phyloP scores from a whole-genome alignment of 2,888 invertebrate genomes.

The Toxonevra muliebris region DNA sequence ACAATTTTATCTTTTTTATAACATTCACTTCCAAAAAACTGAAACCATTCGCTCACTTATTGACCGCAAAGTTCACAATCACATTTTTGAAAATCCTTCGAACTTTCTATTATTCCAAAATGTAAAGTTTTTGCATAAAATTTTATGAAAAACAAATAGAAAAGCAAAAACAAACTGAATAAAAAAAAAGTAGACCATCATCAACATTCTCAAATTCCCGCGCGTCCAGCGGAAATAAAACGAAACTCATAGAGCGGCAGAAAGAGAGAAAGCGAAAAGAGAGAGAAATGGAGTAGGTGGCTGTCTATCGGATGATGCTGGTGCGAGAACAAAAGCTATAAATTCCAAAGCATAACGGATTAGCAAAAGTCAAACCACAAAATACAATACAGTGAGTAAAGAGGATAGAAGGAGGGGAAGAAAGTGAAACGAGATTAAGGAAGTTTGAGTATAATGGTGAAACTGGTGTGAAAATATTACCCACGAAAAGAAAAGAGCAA shows the following conservation, averaged over 20 bases:
- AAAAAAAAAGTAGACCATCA: slow-evolving; percentile 11
- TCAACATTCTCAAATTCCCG: slow-evolving; percentile 29
- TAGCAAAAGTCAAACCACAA: slow-evolving; percentile 47
- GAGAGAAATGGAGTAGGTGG: no score
- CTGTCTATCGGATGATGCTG: background rate
- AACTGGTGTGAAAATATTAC: background rate
- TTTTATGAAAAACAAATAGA: slow-evolving; percentile 9
- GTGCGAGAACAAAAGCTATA: slow-evolving; percentile 43
- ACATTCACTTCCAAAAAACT: background rate
- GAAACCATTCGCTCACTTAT: slow-evolving; percentile 13
- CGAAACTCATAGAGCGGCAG: background rate
- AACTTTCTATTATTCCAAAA: slow-evolving; percentile 29
- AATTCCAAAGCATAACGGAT: slow-evolving; percentile 47
- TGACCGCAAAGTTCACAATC: slow-evolving; percentile 28
- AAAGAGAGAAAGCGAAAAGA: background rate
- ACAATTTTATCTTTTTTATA: background rate
- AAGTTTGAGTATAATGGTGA: slow-evolving; percentile 2
- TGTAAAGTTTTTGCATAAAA: slow-evolving; percentile 15
- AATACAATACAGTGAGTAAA: slow-evolving; percentile 27
- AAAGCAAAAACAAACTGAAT: slow-evolving; percentile 3
- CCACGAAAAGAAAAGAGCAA: slow-evolving; percentile 2
- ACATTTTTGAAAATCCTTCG: slow-evolving; percentile 20
- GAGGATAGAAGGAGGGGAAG: background rate
- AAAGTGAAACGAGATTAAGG: background rate
- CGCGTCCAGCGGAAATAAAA: slow-evolving; percentile 22